phyloP scores from a whole-genome alignment of 2,888 invertebrate genomes.

The Callosobruchus maculatus region DNA sequence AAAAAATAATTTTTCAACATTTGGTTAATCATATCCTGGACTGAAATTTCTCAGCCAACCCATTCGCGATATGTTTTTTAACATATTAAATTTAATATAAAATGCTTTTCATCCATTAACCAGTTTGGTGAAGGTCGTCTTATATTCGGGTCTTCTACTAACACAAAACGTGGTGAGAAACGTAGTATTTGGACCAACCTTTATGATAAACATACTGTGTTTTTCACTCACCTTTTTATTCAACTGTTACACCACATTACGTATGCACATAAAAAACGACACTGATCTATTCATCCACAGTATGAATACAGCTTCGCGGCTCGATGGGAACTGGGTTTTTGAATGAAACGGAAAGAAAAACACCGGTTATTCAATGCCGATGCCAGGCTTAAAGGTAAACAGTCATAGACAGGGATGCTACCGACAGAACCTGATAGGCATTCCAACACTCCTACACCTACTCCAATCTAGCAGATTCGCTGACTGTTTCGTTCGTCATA shows the following conservation, averaged over 20 bases:
- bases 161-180: too few relatives aligned
- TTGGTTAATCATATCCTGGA: too few relatives aligned
- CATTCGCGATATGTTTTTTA: too few relatives aligned
- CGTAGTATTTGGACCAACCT: too few relatives aligned
- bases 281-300: background rate
- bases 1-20: too few relatives aligned
- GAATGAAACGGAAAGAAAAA: background rate
- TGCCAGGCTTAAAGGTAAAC: background rate
- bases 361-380: background rate
- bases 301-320: background rate
- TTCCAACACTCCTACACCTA: background rate
- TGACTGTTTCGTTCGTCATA: too few relatives aligned
- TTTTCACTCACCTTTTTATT: background rate
- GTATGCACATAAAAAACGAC: background rate
- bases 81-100: too few relatives aligned
- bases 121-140: too few relatives aligned
- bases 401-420: background rate
- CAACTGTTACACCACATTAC: background rate
- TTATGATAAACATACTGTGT: background rate
- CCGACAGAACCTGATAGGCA: too few relatives aligned
- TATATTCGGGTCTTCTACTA: too few relatives aligned
- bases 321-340: background rate
- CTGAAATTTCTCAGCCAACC: too few relatives aligned
- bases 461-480: background rate
- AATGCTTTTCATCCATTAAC: too few relatives aligned